These are phyloP conservation scores for Diabrotica undecimpunctata DNA, from an alignment of 1,140 invertebrate species.

Conservation along the genomic window DNA sequence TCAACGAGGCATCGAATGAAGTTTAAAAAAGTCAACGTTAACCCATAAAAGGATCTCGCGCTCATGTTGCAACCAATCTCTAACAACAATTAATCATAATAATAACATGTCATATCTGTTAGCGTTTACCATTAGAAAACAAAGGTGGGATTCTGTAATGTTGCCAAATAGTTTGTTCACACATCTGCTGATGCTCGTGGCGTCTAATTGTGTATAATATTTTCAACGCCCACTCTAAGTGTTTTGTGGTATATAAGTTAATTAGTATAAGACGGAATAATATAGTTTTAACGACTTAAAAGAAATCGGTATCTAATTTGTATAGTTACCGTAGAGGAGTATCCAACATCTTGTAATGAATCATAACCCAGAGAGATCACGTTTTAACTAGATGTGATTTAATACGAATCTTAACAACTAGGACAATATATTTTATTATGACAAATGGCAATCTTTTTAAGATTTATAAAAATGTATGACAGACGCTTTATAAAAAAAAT, in stretches of 20 bases:
- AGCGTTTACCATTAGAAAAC: conserved; percentile 14
- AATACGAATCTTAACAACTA: too few species aligned
- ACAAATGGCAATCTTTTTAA: too few species aligned
- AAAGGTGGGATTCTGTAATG: conserved; percentile 8
- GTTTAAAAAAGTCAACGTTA: conserved; percentile 7
- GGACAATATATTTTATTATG: too few species aligned
- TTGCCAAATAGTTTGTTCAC: conserved; percentile 13
- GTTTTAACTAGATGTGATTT: too few species aligned
- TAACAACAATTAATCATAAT: conserved; percentile 15
- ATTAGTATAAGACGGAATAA: not conserved
- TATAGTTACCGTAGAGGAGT: too few species aligned
- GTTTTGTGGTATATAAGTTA: not conserved
- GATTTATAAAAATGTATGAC: too few species aligned
- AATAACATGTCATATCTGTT: conserved; percentile 15
- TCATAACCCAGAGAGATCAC: too few species aligned
- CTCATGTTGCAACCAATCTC: conserved; percentile 12
- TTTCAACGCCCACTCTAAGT: not conserved
- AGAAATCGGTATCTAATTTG: too few species aligned
- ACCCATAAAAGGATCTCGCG: conserved; percentile 12
- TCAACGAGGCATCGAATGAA: conserved; percentile 12
- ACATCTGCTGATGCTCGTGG: conserved; percentile 1
- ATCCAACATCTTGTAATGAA: too few species aligned
- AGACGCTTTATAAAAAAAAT: too few species aligned
- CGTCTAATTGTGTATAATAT: conserved; percentile 6
- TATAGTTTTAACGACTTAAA: not conserved